Evolutionary conservation across 2,113 vertebrate species (phyloP), one percentile per base, ranked within the genome.

Genomic region (Albula glossodonta): DNA sequence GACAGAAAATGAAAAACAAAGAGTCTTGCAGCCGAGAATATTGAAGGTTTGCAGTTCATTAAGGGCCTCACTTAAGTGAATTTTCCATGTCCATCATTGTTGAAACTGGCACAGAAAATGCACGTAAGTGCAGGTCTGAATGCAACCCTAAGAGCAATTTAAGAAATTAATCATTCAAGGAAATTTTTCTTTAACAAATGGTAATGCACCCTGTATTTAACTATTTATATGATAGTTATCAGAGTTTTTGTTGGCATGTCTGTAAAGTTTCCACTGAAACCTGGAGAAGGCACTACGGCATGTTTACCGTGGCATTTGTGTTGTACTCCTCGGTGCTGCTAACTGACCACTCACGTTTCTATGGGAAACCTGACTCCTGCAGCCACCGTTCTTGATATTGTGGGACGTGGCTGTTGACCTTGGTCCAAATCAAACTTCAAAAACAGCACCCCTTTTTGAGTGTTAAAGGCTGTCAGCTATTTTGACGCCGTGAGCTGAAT

Each of bases 241-340:
- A 74, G 70, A 3, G n/a, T 74, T 4, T 63, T 25, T 22, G 31
- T 74, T 74, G n/a, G 70, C 22, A 25, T 74, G 10, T 74, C n/a
- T 74, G 22, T 8, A 74, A 31, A 22, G n/a, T 19, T 31, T 74
- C 70, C n/a, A 74, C n/a, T 74, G n/a, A 31, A 22, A 31, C 19
- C 63, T 79, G 78, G 15, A 49, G 17, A 79, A 77, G 52, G 70
- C 51, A 10, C 12, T 82, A 60, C 41, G 49, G 31, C 13, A 56
- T 88, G 85, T 80, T 89, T 85, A 85, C 60, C n/a, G 3, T 1
- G 19, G 57, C 78, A 77, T 87, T 89, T 88, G 77, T 70, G 74
- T 85, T 49, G 19, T 52, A 52, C 53, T 41, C 60, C 60, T n/a
- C 19, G 74, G 66, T 66, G 56, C 77, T 51, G 8, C 19, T 9